phyloP scores from a whole-genome alignment of 2,888 invertebrate genomes.

The Drepana falcataria region DNA sequence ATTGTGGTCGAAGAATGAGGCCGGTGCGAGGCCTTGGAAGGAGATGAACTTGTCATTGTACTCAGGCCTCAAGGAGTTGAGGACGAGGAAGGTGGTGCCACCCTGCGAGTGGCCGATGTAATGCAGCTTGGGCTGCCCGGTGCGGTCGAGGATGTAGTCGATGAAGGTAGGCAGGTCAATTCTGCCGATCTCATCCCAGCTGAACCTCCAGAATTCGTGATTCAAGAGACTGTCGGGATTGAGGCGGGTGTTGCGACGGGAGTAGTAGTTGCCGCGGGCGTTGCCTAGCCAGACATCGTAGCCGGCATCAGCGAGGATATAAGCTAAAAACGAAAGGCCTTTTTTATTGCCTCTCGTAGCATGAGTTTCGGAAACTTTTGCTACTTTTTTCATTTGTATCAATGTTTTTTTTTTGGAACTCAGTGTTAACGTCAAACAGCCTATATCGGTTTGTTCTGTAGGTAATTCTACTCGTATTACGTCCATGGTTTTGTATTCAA shows the following conservation, averaged over 20 bases:
- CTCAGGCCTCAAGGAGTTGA: conserved; percentile 50
- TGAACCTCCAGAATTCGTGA: conserved; percentile 50
- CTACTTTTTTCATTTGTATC: too few relatives aligned
- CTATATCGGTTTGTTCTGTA: too few relatives aligned
- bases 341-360: too few relatives aligned
- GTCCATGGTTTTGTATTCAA: too few relatives aligned
- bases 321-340: conserved; percentile 26
- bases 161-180: conserved; percentile 43
- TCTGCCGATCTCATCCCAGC: conserved; percentile 56
- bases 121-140: conserved; percentile 40
- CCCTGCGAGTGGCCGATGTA: conserved; percentile 64
- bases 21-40: conserved; percentile 61
- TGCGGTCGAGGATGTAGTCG: conserved; percentile 34
- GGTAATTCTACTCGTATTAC: too few relatives aligned
- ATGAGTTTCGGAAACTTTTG: too few relatives aligned
- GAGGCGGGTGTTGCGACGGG: conserved; percentile 41
- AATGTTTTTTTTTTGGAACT: too few relatives aligned
- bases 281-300: conserved; percentile 90
- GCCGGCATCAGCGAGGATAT: conserved; percentile 79
- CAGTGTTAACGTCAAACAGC: too few relatives aligned
- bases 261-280: conserved; percentile 84
- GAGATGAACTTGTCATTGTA: conserved; percentile 50
- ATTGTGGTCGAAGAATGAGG: conserved; percentile 42
- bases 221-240: conserved; percentile 31
- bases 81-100: conserved; percentile 50